Base-by-base conservation (phyloP, 2,113 vertebrate genomes). In the Naja naja region DNA sequence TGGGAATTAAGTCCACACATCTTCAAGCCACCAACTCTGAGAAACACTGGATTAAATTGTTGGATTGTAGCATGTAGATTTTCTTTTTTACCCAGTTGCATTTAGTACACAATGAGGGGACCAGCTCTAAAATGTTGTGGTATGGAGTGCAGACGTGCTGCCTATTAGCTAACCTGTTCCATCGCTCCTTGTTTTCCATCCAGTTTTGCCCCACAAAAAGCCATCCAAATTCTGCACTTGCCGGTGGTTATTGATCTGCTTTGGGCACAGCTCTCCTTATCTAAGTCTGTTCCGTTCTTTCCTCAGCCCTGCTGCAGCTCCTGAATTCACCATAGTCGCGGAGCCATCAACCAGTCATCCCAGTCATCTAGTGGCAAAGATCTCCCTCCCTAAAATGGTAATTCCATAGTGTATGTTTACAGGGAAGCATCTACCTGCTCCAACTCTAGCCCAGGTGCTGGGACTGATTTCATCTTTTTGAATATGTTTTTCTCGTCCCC, bases 381-480 rank as follows among this genome's bases (percentile, higher is more conserved):
- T 99, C 30, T 96, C 98, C 85, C 97, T 99, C 18, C 98, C 98
- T 30, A 98, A 98, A 86, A 97, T 98, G 98, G 98, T 99, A 95
- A 98, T 27, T 22, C 25, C 34, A 39, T 55, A 11, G 16, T 10
- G 0, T 34, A 98, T 4, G 2, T 1, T 0, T 1, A 7, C 20
- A 0, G 11, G 10, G 5, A 5, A 11, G n/a, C 16, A 86, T 20
- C 5, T 22, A 52, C 12, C 39, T 34, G 22, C 5, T 86, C 54
- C 22, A 12, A 1, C 86, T 58, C 74, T 88, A 52, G 18, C 3
- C 25, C 34, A 20, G 39, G 5, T 12, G 11, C 16, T 34, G 22
- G 2, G 22, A n/a, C 2, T 16, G 3, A 1, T 39, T 60, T 23
- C 30, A 64, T 22, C 64, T 34, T 34, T 54, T 58, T 3, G 0